These are phyloP conservation scores for Caenorhabditis japonica DNA, from an alignment of 2,888 invertebrate species.

Conservation along the genomic window DNA sequence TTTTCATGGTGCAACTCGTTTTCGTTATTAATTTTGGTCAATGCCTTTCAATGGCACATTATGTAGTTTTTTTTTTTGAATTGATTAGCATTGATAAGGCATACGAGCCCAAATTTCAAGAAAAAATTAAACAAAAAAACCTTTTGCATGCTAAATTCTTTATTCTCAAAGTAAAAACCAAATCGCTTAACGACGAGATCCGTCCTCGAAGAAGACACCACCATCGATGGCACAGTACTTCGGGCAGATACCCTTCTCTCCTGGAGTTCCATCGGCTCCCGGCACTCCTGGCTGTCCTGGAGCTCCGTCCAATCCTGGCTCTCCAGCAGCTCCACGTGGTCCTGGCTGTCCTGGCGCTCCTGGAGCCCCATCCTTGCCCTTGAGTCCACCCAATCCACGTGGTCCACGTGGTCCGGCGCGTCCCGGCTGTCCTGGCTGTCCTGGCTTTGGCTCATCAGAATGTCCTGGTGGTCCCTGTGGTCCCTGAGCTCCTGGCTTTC, in stretches of 20 bases:
- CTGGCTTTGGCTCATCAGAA: slow-evolving; percentile 52
- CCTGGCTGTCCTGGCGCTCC: slow-evolving; percentile 56
- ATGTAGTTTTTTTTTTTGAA: too few species aligned
- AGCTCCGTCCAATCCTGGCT: slow-evolving; percentile 53
- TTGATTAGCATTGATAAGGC: too few species aligned
- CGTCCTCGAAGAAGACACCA: slow-evolving; percentile 66
- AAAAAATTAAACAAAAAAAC: too few species aligned
- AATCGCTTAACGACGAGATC: slow-evolving; percentile 65
- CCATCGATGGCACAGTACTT: slow-evolving; percentile 57
- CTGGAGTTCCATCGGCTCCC: slow-evolving; percentile 45
- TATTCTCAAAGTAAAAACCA: slow-evolving; percentile 14
- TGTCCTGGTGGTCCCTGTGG: slow-evolving; percentile 56
- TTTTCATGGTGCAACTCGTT: too few species aligned
- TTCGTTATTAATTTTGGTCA: too few species aligned
- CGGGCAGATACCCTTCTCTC: slow-evolving; percentile 63
- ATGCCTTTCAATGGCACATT: too few species aligned
- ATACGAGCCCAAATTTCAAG: too few species aligned
- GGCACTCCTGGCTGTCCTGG: slow-evolving; percentile 57
- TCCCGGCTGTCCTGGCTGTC: slow-evolving; percentile 61
- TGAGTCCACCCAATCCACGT: slow-evolving; percentile 55
- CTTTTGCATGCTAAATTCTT: too few species aligned
- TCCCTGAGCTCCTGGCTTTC: slow-evolving; percentile 63
- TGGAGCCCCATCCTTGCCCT: slow-evolving; percentile 58
- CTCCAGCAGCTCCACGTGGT: slow-evolving; percentile 55
- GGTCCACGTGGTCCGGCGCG: slow-evolving; percentile 57